A percentile compares a stretch with the other conserved stretches of the same genome.
Evolutionary conservation across 37 sponge, comb jelly and placozoan genomes (phyloP).

Genomic region (Halichondria panicea): DNA sequence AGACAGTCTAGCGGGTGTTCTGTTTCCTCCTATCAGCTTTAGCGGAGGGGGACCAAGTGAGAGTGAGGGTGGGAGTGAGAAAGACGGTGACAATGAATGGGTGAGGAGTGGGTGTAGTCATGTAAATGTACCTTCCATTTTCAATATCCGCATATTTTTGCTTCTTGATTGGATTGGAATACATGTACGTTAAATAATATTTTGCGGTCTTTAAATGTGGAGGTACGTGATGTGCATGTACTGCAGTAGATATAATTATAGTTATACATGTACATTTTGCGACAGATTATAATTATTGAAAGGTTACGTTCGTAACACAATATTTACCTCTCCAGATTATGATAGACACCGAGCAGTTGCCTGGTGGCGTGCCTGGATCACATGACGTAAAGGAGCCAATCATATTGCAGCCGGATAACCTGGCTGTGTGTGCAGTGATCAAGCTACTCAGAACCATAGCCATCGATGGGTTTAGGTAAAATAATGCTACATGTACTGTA

Average conservation of each 20-base stretch:
- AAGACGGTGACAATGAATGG: not conserved
- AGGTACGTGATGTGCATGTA: not conserved
- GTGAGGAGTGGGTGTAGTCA: not conserved
- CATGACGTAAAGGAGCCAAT: constrained; percentile 17
- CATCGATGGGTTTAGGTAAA: constrained; percentile 60
- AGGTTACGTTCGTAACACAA: not conserved
- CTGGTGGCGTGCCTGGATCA: not conserved
- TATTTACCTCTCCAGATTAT: constrained; percentile 10
- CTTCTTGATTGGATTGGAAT: no score
- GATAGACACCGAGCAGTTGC: constrained; percentile 10
- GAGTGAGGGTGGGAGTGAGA: not conserved
- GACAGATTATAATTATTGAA: not conserved
- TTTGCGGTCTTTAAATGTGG: no score
- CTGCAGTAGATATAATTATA: not conserved
- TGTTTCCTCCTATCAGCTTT: constrained; percentile 60
- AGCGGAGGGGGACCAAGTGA: not conserved
- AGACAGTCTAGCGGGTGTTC: constrained; percentile 67
- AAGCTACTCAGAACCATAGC: constrained; percentile 69
- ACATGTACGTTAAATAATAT: no score
- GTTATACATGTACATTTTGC: no score
- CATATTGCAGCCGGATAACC: constrained; percentile 28
- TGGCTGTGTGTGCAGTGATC: constrained; percentile 57
- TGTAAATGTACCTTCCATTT: not conserved
- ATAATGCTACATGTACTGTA: not conserved
- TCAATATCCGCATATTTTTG: not conserved